A percentile compares a stretch with the other conserved stretches of the same genome.
Conservation (phyloP, 1,140 invertebrate species). For the Macrosteles quadrilineatus region DNA sequence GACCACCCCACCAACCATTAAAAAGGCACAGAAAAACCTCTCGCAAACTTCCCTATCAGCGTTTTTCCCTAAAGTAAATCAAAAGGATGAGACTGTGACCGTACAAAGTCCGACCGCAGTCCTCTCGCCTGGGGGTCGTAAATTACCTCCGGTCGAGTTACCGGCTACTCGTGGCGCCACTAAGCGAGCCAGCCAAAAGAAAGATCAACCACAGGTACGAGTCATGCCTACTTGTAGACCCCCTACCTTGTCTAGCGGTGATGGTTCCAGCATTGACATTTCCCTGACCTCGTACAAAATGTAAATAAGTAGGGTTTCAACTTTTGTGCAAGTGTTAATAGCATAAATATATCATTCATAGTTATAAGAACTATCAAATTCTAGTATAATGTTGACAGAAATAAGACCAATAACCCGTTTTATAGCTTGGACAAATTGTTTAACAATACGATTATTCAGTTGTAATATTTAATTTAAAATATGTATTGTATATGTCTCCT, state of each 20-base stretch:
- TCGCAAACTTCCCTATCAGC: conserved; percentile 13
- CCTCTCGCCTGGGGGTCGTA: conserved; percentile 8
- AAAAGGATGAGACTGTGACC: not conserved
- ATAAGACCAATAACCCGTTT: too few species aligned
- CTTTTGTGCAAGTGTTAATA: too few species aligned
- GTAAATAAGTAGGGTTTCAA: too few species aligned
- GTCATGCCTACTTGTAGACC: not conserved
- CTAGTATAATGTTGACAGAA: too few species aligned
- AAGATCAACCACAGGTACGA: conserved; percentile 19
- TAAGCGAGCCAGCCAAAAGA: conserved; percentile 43
- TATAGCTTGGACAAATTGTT: too few species aligned
- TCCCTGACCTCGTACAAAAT: too few species aligned
- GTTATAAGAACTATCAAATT: too few species aligned
- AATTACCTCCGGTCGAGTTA: conserved; percentile 72
- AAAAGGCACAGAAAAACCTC: not conserved
- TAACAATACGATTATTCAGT: too few species aligned
- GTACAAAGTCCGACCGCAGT: conserved; percentile 2
- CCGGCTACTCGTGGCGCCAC: conserved; percentile 61
- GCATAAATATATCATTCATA: too few species aligned
- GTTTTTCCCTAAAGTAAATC: conserved; percentile 20
- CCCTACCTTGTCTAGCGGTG: not conserved
- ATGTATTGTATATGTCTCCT: too few species aligned
- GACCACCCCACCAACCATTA: not conserved
- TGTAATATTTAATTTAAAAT: too few species aligned
- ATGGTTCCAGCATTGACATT: too few species aligned